A percentile compares a stretch with the other conserved stretches of the same genome.
Evolutionary conservation across 2,888 invertebrate species (phyloP).

Genomic region (Andrena fulva): DNA sequence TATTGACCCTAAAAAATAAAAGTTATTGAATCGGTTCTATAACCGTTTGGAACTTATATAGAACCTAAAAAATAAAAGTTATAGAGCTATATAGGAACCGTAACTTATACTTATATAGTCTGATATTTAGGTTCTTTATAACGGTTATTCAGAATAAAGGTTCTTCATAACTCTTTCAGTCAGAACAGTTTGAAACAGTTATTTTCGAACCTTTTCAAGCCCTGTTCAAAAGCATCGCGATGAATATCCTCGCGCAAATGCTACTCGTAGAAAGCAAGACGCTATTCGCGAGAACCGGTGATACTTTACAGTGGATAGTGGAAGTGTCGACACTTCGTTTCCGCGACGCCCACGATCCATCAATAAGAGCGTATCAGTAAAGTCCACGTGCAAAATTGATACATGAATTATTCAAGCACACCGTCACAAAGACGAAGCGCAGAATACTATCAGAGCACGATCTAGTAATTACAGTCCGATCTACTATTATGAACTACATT

Average conservation of each 20-base stretch:
- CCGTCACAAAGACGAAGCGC: not conserved
- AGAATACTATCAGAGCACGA: not conserved
- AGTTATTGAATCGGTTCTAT: no score
- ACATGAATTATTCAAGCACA: conserved; percentile 47
- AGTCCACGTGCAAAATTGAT: conserved; percentile 30
- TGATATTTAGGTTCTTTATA: no score
- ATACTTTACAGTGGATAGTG: conserved; percentile 29
- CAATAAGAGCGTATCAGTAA: conserved; percentile 22
- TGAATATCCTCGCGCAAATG: not conserved
- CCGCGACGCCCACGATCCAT: conserved; percentile 45
- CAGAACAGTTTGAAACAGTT: no score
- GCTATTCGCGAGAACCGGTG: conserved; percentile 21
- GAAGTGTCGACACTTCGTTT: conserved; percentile 50
- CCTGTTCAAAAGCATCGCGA: not conserved
- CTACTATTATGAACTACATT: not conserved
- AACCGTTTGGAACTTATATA: no score
- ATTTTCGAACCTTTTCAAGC: no score
- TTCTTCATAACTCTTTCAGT: no score
- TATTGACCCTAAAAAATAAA: no score
- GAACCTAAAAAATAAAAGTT: no score
- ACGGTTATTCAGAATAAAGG: no score
- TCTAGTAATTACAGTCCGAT: not conserved
- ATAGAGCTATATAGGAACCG: no score
- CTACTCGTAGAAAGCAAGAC: conserved; percentile 14
- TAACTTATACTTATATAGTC: no score